Base-by-base conservation (phyloP, 2,888 invertebrate species). In the Eupelmus urozonus region DNA sequence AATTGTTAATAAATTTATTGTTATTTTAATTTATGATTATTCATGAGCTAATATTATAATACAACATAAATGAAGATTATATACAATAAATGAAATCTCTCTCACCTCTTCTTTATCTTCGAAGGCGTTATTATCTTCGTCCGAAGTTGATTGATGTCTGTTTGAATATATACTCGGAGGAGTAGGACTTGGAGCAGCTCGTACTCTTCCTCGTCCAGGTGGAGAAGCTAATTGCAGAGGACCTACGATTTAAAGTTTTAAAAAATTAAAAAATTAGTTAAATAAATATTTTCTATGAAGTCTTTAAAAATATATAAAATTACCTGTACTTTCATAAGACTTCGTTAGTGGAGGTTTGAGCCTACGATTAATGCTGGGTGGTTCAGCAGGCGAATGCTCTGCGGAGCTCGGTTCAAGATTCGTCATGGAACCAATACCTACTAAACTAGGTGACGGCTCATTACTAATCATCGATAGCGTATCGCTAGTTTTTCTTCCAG, bases 291-390 rank as follows among this genome's bases (percentile, higher is more conserved):
- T 13, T 45, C 16, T 45, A n/a, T n/a, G n/a, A n/a, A n/a, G n/a
- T n/a, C n/a, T n/a, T n/a, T n/a, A n/a, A 13, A 45, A 45, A 13
- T 53, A 53, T 20, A 13, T 20, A 53, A 20, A 42, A 20, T 82
- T 83, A 87, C 87, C 86, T 70, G 87, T 88, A 42, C 83, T 81
- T 66, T 80, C 78, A 25, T 5, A 60, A 29, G 63, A 1, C 11
- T 73, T 80, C 23, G 34, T 76, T 4, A 76, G 40, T 0, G 75
- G 18, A 20, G 80, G 80, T 55, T 80, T 80, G 45, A 96, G 90
- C 55, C 94, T 94, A 60, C 97, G 92, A 88, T 97, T 95, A 23
- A 97, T 96, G 40, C 93, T 93, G 11, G 96, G 96, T 51, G 96
- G 95, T 77, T 93, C 87, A 13, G 89, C 88, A 0, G 76, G 79